Evolutionary conservation across 2,888 invertebrate genomes (phyloP).

Genomic region (Nomada fucata): DNA sequence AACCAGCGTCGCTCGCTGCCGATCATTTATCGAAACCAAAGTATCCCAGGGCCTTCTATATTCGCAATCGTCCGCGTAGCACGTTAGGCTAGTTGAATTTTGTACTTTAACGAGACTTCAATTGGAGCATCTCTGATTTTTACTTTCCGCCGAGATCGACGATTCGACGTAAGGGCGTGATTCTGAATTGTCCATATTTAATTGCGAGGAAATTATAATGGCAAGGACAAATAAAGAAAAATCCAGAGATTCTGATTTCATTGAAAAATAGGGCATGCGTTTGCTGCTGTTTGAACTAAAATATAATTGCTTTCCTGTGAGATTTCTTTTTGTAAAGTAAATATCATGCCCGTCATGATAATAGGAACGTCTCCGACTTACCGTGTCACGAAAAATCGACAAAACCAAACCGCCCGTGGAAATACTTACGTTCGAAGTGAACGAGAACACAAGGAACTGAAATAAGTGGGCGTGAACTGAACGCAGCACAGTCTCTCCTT

Average conservation of each 20-base stretch:
- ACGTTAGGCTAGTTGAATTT: slow-evolving; percentile 58
- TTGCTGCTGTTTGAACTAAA: not conserved
- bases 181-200: not conserved
- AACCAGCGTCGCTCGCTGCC: not conserved
- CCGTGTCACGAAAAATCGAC: slow-evolving; percentile 25
- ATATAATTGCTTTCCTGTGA: not conserved
- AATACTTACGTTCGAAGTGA: slow-evolving; percentile 49
- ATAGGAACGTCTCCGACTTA: slow-evolving; percentile 22
- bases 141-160: slow-evolving; percentile 16
- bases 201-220: not conserved
- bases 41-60: not conserved
- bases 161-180: slow-evolving; percentile 60
- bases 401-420: not conserved
- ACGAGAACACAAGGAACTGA: slow-evolving; percentile 64
- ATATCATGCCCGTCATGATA: not conserved
- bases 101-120: slow-evolving; percentile 63
- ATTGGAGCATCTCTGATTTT: slow-evolving; percentile 27
- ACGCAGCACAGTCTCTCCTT: slow-evolving; percentile 68
- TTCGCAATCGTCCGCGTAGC: not conserved
- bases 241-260: not conserved
- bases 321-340: too few species aligned
- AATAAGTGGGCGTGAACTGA: slow-evolving; percentile 67
- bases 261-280: too few species aligned
- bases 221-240: not conserved
- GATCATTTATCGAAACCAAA: not conserved